These are phyloP conservation scores for Micropterix aruncella DNA, from an alignment of 2,888 invertebrate genomes.

Conservation along the genomic window DNA sequence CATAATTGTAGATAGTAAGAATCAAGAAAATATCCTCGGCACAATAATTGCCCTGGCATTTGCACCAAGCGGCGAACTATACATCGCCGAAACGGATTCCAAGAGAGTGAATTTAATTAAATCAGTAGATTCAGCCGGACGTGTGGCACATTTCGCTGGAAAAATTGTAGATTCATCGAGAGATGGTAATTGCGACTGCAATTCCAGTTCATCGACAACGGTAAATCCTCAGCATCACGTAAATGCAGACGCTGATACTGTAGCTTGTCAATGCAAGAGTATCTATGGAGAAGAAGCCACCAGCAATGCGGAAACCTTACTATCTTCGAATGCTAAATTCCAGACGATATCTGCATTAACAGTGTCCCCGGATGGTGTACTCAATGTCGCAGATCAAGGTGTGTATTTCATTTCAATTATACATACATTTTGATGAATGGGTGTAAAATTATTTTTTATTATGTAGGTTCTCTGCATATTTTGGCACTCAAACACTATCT, in stretches of 20 bases:
- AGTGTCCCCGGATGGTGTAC: slow-evolving; percentile 89
- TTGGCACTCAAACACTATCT: slow-evolving; percentile 76
- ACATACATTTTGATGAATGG: slow-evolving; percentile 8
- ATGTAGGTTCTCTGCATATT: slow-evolving; percentile 62
- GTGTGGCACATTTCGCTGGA: slow-evolving; percentile 87
- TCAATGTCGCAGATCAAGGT: slow-evolving; percentile 93
- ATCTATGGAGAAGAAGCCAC: slow-evolving; percentile 49
- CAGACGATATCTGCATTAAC: slow-evolving; percentile 80
- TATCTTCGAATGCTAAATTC: slow-evolving; percentile 85
- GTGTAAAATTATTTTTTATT: slow-evolving; percentile 6
- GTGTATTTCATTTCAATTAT: slow-evolving; percentile 19
- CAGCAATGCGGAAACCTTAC: slow-evolving; percentile 68
- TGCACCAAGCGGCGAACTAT: slow-evolving; percentile 82
- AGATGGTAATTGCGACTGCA: slow-evolving; percentile 43
- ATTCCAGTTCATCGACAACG: slow-evolving; percentile 40
- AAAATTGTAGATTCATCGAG: slow-evolving; percentile 51
- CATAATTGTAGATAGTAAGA: slow-evolving; percentile 25
- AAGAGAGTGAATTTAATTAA: slow-evolving; percentile 70
- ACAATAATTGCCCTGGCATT: slow-evolving; percentile 83
- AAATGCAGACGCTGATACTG: slow-evolving; percentile 7
- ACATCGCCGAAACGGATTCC: slow-evolving; percentile 87
- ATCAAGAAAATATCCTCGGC: slow-evolving; percentile 58
- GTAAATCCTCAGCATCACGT: slow-evolving; percentile 17
- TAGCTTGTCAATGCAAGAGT: slow-evolving; percentile 32
- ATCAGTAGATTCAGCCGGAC: slow-evolving; percentile 79